A percentile compares a stretch with the other conserved stretches of the same genome.
phyloP scores from a whole-genome alignment of 2,888 invertebrate species.

The Pandemis cinnamomeana region DNA sequence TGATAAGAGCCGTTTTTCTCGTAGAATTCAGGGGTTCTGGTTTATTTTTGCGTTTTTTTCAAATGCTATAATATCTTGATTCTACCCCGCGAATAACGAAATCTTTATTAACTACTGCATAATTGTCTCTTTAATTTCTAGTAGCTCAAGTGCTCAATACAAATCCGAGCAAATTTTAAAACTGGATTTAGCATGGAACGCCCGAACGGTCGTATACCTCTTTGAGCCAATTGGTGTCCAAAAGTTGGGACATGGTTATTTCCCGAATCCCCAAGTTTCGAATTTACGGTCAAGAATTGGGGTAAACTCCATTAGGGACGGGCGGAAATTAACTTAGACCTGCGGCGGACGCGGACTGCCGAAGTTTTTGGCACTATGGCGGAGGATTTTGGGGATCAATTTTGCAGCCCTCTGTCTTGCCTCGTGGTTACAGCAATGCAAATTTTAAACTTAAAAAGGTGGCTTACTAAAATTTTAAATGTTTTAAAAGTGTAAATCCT shows the following conservation, averaged over 20 bases:
- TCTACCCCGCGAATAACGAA: not conserved
- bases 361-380: constrained; percentile 43
- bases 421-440: constrained; percentile 2
- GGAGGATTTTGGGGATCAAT: constrained; percentile 33
- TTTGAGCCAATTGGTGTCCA: constrained; percentile 42
- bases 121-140: constrained; percentile 35
- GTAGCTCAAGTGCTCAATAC: not conserved
- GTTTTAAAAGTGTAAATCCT: no score
- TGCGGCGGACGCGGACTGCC: constrained; percentile 58
- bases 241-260: constrained; percentile 49
- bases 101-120: not conserved
- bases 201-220: constrained; percentile 6
- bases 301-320: constrained; percentile 64
- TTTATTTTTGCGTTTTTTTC: not conserved
- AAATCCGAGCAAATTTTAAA: constrained; percentile 26
- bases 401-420: constrained; percentile 24
- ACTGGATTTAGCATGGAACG: constrained; percentile 19
- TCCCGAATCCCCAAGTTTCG: constrained; percentile 48
- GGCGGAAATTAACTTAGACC: constrained; percentile 74
- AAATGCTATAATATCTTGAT: not conserved
- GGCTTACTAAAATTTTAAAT: no score
- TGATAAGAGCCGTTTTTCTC: constrained; percentile 45
- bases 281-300: constrained; percentile 55
- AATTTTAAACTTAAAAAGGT: constrained; percentile 4
- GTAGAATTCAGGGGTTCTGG: not conserved